Evolutionary conservation across 2,797 vertebrate genomes (phyloP).

Genomic region (Enteromius thamalakanensis): DNA sequence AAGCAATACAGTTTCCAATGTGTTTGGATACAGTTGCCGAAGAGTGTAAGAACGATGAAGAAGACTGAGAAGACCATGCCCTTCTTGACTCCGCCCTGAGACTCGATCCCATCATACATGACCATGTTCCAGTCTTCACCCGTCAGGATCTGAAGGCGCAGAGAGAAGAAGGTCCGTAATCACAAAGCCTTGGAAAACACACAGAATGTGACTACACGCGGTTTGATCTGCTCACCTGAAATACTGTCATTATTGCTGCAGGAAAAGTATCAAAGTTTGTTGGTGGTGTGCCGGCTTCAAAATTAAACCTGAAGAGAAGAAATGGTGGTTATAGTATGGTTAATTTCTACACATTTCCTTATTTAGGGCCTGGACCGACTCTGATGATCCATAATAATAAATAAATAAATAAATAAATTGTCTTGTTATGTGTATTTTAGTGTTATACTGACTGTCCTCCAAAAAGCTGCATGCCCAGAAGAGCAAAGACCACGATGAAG

Average conservation of each 20-base stretch:
- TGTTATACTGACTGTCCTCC: conserved; percentile 90
- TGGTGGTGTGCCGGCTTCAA: conserved; percentile 89
- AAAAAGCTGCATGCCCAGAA: conserved; percentile 97
- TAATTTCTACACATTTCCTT: neutral
- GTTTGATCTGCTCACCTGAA: conserved; percentile 82
- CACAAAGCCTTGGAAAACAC: neutral
- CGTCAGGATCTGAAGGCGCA: conserved; percentile 85
- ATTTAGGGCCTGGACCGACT: no score
- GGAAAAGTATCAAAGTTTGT: conserved; percentile 99
- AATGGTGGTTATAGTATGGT: neutral
- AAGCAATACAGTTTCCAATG: neutral
- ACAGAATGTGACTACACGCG: neutral
- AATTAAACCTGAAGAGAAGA: conserved; percentile 87
- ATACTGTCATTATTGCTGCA: conserved; percentile 99
- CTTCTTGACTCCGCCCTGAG: conserved; percentile 93
- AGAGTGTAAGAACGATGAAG: conserved; percentile 96
- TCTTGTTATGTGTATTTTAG: neutral
- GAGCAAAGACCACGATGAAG: conserved; percentile 96
- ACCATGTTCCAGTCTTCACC: conserved; percentile 98
- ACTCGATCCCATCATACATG: conserved; percentile 96
- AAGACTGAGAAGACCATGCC: conserved; percentile 97
- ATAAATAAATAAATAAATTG: neutral
- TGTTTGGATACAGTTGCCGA: conserved; percentile 94
- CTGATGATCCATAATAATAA: neutral
- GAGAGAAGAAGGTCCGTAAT: neutral